A percentile compares a stretch with the other conserved stretches of the same genome.
Evolutionary conservation across 2,113 vertebrate species (phyloP).

Genomic region (Isurus oxyrinchus): DNA sequence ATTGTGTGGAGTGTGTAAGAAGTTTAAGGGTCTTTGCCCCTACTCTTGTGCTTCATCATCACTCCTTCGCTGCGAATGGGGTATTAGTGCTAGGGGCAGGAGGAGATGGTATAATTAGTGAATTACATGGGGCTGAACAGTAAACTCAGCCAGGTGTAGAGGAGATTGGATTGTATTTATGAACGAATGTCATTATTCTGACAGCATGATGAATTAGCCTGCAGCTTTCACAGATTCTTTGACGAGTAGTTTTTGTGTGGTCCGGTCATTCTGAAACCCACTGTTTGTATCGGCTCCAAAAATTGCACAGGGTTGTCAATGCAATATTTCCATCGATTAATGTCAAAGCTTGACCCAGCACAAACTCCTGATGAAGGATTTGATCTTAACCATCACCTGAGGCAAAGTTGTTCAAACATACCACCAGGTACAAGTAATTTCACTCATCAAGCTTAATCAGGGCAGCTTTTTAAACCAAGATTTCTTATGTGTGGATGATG

Average conservation of each 20-base stretch:
- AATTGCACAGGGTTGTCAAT: neutral
- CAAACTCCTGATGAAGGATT: constrained; percentile 19
- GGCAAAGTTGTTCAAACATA: constrained; percentile 21
- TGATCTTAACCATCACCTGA: constrained; percentile 30
- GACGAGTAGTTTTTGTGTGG: constrained; percentile 61
- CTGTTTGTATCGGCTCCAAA: constrained; percentile 45
- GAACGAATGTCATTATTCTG: constrained; percentile 77
- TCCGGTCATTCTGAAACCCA: constrained; percentile 58
- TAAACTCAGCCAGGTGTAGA: constrained; percentile 63
- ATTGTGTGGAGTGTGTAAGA: constrained; percentile 56
- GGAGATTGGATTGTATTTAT: constrained; percentile 68
- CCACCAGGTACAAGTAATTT: constrained; percentile 33
- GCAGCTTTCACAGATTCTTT: constrained; percentile 47
- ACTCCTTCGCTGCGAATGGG: constrained; percentile 41
- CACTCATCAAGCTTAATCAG: constrained; percentile 26
- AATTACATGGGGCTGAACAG: constrained; percentile 50
- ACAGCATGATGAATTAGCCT: constrained; percentile 72
- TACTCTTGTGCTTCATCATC: constrained; percentile 43
- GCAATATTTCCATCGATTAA: neutral
- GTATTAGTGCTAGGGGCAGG: constrained; percentile 44
- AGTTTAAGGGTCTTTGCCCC: constrained; percentile 45
- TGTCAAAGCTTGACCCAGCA: neutral
- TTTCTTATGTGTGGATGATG: neutral
- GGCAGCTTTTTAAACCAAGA: neutral
- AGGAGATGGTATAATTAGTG: constrained; percentile 52